These are phyloP conservation scores for Petrosia ficiformis DNA, from an alignment of 37 sponge, comb jelly and placozoan species.

Conservation along the genomic window DNA sequence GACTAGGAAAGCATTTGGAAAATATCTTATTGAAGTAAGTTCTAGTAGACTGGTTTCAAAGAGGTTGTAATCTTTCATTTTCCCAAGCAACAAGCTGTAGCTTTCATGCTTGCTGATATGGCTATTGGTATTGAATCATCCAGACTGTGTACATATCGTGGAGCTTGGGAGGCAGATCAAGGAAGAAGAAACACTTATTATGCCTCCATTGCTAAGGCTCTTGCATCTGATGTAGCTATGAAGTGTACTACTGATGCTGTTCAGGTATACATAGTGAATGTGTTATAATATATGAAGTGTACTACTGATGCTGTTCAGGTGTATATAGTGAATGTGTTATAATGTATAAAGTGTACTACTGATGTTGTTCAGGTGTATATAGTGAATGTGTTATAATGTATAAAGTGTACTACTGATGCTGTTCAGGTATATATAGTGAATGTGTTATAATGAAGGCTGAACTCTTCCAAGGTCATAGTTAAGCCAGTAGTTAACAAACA, in stretches of 20 bases:
- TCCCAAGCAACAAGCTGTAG: slow-evolving; percentile 83
- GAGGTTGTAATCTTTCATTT: neutral
- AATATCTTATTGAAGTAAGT: slow-evolving; percentile 54
- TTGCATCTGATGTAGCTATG: slow-evolving; percentile 87
- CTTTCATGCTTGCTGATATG: slow-evolving; percentile 94
- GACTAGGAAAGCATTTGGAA: slow-evolving; percentile 90
- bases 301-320: too few species aligned
- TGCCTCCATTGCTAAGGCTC: slow-evolving; percentile 93
- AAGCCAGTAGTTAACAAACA: too few species aligned
- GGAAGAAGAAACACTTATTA: slow-evolving; percentile 82
- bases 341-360: too few species aligned
- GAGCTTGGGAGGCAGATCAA: slow-evolving; percentile 85
- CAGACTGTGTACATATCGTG: slow-evolving; percentile 55
- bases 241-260: slow-evolving; percentile 92
- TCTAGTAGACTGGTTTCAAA: neutral
- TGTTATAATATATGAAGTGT: too few species aligned
- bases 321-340: too few species aligned
- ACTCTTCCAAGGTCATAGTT: too few species aligned
- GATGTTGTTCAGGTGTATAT: too few species aligned
- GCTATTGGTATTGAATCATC: slow-evolving; percentile 89
- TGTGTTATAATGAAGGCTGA: too few species aligned
- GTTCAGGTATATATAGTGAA: too few species aligned
- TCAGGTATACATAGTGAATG: slow-evolving; percentile 83
- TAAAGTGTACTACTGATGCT: too few species aligned
- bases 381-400: too few species aligned